Evolutionary conservation across 2,888 invertebrate genomes (phyloP).

Genomic region (Oligia strigilis): DNA sequence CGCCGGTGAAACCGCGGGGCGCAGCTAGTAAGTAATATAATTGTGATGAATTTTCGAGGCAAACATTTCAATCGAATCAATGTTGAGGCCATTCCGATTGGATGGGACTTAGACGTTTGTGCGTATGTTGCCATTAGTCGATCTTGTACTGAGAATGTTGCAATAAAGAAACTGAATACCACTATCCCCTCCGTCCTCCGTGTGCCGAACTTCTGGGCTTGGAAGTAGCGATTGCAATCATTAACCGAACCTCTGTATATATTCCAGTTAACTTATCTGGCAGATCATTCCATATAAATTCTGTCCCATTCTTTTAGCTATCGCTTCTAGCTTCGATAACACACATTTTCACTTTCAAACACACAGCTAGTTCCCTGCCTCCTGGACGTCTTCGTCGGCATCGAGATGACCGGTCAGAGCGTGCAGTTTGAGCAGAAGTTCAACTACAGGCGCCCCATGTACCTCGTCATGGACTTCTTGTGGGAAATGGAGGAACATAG

Average conservation of each 20-base stretch:
- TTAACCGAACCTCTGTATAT: too few species aligned
- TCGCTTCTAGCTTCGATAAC: neutral
- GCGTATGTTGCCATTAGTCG: neutral
- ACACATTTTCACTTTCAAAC: neutral
- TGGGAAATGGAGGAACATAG: conserved; percentile 96
- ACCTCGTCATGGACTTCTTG: conserved; percentile 97
- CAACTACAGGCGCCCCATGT: conserved; percentile 98
- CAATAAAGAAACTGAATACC: neutral
- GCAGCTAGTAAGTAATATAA: too few species aligned
- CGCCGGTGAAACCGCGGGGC: too few species aligned
- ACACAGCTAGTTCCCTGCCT: conserved; percentile 94
- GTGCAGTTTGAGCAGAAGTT: conserved; percentile 99
- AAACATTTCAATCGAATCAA: neutral
- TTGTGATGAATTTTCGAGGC: neutral
- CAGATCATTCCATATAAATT: too few species aligned
- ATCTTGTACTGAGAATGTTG: neutral
- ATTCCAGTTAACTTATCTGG: too few species aligned
- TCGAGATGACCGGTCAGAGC: conserved; percentile 99
- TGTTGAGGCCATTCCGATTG: neutral
- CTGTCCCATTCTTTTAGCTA: too few species aligned
- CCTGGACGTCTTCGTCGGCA: conserved; percentile 98
- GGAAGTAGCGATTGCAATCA: too few species aligned
- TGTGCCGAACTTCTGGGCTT: neutral
- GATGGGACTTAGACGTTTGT: too few species aligned
- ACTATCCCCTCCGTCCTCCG: neutral